Evolutionary conservation across 1,140 invertebrate species (phyloP).

Genomic region (Pogonomyrmex californicus): DNA sequence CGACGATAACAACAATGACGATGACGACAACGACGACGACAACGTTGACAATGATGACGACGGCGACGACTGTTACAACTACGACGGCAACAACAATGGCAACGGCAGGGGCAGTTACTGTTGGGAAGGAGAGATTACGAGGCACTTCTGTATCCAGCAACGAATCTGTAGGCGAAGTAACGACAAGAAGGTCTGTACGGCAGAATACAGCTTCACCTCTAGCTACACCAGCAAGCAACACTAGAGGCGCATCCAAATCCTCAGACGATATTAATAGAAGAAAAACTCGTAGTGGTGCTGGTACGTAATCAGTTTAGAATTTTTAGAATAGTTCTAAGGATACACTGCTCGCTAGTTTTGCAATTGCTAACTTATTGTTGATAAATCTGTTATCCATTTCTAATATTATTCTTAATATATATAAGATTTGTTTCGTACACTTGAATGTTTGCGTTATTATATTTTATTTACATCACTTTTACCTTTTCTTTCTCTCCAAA

Average conservation of each 20-base stretch:
- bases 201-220: conserved; percentile 85
- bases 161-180: conserved; percentile 82
- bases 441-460: conserved; percentile 18
- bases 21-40: too few species aligned
- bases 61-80: too few species aligned
- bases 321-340: conserved; percentile 8
- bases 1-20: conserved; percentile 52
- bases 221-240: conserved; percentile 85
- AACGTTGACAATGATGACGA: too few species aligned
- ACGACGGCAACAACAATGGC: not conserved
- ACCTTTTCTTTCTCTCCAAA: not conserved
- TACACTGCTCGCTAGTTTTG: conserved; percentile 8
- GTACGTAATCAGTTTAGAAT: conserved; percentile 78
- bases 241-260: conserved; percentile 85
- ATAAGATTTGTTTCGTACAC: conserved; percentile 1
- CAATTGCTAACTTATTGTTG: conserved; percentile 12
- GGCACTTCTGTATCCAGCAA: conserved; percentile 83
- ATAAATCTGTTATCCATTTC: conserved; percentile 21
- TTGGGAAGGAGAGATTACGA: conserved; percentile 84
- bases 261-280: conserved; percentile 85
- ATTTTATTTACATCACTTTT: not conserved
- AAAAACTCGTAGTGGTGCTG: conserved; percentile 86
- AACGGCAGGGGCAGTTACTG: conserved; percentile 66
- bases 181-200: conserved; percentile 85
- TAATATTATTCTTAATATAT: not conserved